Conservation (phyloP, 2,113 vertebrate genomes). For the Coptodon rendalli region DNA sequence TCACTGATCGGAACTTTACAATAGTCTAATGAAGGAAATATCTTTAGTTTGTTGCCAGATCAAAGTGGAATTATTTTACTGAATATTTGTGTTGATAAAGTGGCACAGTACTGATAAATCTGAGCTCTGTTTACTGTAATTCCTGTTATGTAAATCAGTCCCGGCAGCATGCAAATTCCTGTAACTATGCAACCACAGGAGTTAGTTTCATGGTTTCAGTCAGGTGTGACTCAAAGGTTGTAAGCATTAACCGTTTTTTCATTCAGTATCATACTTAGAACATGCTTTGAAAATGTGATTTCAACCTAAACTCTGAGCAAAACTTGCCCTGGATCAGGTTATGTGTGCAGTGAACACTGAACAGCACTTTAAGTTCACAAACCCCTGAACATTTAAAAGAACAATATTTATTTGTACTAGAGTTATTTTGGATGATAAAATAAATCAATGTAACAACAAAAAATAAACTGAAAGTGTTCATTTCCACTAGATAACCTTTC, state of each 20-base stretch:
- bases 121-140: background rate
- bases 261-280: accelerated
- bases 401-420: background rate
- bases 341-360: background rate
- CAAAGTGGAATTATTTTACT: background rate
- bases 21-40: accelerated
- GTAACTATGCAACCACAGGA: accelerated
- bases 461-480: background rate
- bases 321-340: accelerated
- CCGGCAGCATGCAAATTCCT: background rate
- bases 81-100: accelerated
- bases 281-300: background rate
- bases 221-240: accelerated
- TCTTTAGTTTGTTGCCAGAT: background rate
- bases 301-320: background rate
- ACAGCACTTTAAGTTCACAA: background rate
- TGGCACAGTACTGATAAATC: accelerated
- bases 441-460: background rate
- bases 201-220: background rate
- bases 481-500: accelerated
- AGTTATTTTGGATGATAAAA: background rate
- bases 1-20: background rate
- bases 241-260: accelerated
- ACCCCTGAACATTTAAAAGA: accelerated
- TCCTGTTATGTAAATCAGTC: background rate